Evolutionary conservation across 2,888 invertebrate genomes (phyloP), one percentile per base, ranked within the genome.

Genomic region (Ormyrus thymus): DNA sequence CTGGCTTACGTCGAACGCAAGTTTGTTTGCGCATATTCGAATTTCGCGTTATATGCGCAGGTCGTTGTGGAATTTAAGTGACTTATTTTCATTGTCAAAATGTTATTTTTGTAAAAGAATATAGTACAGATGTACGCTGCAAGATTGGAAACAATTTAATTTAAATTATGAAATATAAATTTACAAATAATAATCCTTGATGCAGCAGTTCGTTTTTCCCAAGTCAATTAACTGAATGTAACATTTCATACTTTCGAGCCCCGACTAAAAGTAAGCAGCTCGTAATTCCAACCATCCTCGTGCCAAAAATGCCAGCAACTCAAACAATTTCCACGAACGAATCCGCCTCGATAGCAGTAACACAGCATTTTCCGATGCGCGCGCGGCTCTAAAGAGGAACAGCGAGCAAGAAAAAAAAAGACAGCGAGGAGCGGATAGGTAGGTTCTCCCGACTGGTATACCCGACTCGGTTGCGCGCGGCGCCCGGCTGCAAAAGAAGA

Each of bases 401-500:
- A 46, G 55, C 4, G 11, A 13, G 29, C 11, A 15, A 56, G 50
- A 15, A 51, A 1, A 29, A 29, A 29, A 58, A 62, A 66, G 50
- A 13, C 10, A 55, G 72, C 51, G 53, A 72, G 61, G 55, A 72
- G 59, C 71, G 13, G 15, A 66, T 66, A 72, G 15, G 61, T 66
- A 72, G 66, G 55, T 66, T 72, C 72, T 61, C 76, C n/a, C 29
- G 29, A 73, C 74, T 78, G 79, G 80, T 80, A 4, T 29, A 61
- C 29, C 29, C 45, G 43, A 59, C 71, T 51, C 45, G 51, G 76
- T 72, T 71, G 79, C 80, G 78, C 81, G 81, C 58, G 29, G 29
- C 29, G 59, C 15, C 55, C 64, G 56, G 69, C 62, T 59, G 81
- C 77, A 85, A 86, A 86, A 85, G 87, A 88, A 87, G 29, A 74